Percentiles rank a stretch among this genome's conserved stretches.
These are phyloP conservation scores for Tapera naevia DNA, from an alignment of 2,797 vertebrate species.

Conservation along the genomic window DNA sequence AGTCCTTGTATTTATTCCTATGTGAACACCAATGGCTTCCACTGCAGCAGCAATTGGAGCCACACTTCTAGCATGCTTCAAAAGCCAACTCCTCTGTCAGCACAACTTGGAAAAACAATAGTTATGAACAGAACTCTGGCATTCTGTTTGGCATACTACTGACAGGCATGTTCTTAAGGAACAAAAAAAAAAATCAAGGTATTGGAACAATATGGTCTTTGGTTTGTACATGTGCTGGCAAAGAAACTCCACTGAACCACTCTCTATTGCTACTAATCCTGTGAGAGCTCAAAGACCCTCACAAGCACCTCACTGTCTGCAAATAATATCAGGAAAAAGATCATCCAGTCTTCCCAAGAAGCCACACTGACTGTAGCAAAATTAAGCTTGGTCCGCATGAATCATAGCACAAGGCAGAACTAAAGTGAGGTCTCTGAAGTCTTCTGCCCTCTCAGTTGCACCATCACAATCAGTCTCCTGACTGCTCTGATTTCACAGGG, in stretches of 20 bases:
- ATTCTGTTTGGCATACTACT: neutral
- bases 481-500: neutral
- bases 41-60: neutral
- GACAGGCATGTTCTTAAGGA: neutral
- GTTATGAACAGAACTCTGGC: neutral
- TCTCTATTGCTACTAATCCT: neutral
- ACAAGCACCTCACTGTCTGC: neutral
- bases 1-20: neutral
- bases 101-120: neutral
- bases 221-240: neutral
- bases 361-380: neutral
- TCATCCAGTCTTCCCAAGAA: neutral
- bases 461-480: neutral
- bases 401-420: neutral
- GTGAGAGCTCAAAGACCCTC: neutral
- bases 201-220: neutral
- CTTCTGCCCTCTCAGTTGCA: neutral
- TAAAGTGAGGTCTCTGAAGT: no score
- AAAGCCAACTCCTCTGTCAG: neutral
- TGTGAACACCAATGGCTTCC: rapidly evolving
- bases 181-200: neutral
- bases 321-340: neutral
- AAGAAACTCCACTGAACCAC: neutral
- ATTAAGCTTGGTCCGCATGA: neutral
- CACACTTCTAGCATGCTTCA: neutral